A percentile compares a stretch with the other conserved stretches of the same genome.
phyloP scores from a whole-genome alignment of 2,113 vertebrate species.

The Ammospiza caudacuta region DNA sequence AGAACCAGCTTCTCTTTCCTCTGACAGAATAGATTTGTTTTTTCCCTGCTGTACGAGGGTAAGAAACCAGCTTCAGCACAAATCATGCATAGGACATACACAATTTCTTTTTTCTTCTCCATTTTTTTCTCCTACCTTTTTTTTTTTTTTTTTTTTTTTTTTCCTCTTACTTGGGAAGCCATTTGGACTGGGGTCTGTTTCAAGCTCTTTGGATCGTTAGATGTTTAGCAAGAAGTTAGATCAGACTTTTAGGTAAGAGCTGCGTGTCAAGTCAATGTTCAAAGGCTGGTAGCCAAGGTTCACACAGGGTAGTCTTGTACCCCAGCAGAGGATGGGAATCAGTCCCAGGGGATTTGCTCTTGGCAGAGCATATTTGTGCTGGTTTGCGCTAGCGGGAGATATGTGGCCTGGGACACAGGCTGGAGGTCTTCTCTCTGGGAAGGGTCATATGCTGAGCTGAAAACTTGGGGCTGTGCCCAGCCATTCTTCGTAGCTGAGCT shows the following conservation, averaged over 20 bases:
- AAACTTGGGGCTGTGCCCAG: slow-evolving; percentile 25
- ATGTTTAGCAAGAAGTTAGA: background rate
- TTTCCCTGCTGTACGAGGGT: background rate
- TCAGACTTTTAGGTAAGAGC: background rate
- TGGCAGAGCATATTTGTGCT: background rate
- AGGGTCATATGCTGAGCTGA: slow-evolving; percentile 34
- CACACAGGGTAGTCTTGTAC: slow-evolving; percentile 1
- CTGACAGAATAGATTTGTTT: background rate
- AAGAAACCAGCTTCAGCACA: background rate
- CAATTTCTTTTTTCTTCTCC: background rate
- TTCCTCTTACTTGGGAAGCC: background rate
- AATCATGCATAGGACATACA: background rate
- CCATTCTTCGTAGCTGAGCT: slow-evolving; percentile 53
- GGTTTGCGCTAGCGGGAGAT: background rate
- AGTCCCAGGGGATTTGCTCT: background rate
- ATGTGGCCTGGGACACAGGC: slow-evolving; percentile 30
- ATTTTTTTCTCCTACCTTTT: background rate
- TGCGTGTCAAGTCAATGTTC: background rate
- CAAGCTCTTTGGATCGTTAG: background rate
- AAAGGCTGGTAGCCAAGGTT: slow-evolving; percentile 22
- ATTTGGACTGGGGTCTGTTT: background rate
- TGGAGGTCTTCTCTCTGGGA: slow-evolving; percentile 41
- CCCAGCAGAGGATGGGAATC: background rate
- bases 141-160: too few species aligned
- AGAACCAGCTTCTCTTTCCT: background rate